Conservation (phyloP, 1,140 invertebrate genomes). For the Drosophila ananassae region DNA sequence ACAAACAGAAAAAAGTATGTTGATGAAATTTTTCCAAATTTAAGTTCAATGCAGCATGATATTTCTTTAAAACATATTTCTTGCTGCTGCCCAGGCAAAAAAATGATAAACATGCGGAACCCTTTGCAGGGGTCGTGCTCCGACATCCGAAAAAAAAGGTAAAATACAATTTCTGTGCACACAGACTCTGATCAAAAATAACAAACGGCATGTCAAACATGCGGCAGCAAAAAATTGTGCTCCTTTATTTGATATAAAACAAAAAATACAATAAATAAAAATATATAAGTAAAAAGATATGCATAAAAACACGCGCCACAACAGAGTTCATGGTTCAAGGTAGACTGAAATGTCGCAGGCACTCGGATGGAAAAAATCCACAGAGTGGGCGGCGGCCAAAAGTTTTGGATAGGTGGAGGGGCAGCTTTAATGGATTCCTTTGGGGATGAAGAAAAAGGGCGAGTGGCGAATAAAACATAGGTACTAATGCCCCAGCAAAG, state of each 20-base stretch:
- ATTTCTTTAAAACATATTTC: conserved; percentile 16
- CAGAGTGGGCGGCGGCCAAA: conserved; percentile 14
- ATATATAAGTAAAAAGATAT: conserved; percentile 25
- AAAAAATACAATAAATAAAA: conserved; percentile 23
- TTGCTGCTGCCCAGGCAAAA: conserved; percentile 1
- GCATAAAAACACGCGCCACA: conserved; percentile 14
- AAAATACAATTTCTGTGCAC: conserved; percentile 49
- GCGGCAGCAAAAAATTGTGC: conserved; percentile 49
- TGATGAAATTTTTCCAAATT: not conserved
- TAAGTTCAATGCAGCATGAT: not conserved
- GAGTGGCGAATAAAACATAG: conserved; percentile 16
- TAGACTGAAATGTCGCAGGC: conserved; percentile 54
- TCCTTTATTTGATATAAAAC: conserved; percentile 41
- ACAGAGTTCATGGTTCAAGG: conserved; percentile 38
- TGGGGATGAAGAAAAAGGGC: not conserved
- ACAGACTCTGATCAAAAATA: conserved; percentile 65
- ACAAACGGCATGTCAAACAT: conserved; percentile 76
- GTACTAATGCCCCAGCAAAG: conserved; percentile 5
- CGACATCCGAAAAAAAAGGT: conserved; percentile 25
- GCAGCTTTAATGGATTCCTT: conserved; percentile 7
- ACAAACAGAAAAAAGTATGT: not conserved
- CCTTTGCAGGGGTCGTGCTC: conserved; percentile 35
- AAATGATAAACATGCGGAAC: conserved; percentile 49
- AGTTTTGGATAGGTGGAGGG: not conserved
- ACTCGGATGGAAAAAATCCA: conserved; percentile 60